Percentiles rank a stretch among this genome's conserved stretches.
Evolutionary conservation across 2,113 vertebrate genomes (phyloP).

Genomic region (Dunckerocampus dactyliophorus): DNA sequence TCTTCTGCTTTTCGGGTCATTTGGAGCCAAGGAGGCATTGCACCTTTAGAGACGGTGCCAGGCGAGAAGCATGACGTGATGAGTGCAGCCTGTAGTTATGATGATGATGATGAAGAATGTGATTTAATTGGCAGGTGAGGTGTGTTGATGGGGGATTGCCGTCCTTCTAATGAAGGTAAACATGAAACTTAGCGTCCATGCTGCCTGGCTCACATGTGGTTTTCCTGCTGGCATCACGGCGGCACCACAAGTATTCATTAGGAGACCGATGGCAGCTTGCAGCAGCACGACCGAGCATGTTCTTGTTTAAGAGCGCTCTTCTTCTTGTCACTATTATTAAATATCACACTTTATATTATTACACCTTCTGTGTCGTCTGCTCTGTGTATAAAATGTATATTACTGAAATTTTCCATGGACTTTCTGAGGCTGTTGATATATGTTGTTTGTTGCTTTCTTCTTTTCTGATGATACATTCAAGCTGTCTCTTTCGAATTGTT

Average conservation of each 20-base stretch:
- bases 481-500: too few relatives aligned
- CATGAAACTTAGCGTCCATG: conserved; percentile 59
- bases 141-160: conserved; percentile 52
- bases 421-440: too few relatives aligned
- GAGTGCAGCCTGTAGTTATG: conserved; percentile 66
- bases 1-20: too few relatives aligned
- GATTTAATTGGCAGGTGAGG: conserved; percentile 67
- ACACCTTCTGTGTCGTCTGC: too few relatives aligned
- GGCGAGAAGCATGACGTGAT: conserved; percentile 64
- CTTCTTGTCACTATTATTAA: too few relatives aligned
- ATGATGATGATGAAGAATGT: conserved; percentile 58
- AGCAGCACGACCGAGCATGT: too few relatives aligned
- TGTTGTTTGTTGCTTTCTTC: too few relatives aligned
- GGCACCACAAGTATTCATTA: conserved; percentile 81
- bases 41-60: conserved; percentile 6
- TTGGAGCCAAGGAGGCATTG: background rate
- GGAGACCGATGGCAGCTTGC: conserved; percentile 30
- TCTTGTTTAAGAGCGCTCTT: too few relatives aligned
- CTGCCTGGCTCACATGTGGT: conserved; percentile 75
- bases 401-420: too few relatives aligned
- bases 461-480: too few relatives aligned
- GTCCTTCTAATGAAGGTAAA: conserved; percentile 74
- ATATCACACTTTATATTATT: too few relatives aligned
- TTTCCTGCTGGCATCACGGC: conserved; percentile 65
- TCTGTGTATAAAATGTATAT: too few relatives aligned